Evolutionary conservation across 2,797 vertebrate species (phyloP).

Genomic region (Carapus acus): DNA sequence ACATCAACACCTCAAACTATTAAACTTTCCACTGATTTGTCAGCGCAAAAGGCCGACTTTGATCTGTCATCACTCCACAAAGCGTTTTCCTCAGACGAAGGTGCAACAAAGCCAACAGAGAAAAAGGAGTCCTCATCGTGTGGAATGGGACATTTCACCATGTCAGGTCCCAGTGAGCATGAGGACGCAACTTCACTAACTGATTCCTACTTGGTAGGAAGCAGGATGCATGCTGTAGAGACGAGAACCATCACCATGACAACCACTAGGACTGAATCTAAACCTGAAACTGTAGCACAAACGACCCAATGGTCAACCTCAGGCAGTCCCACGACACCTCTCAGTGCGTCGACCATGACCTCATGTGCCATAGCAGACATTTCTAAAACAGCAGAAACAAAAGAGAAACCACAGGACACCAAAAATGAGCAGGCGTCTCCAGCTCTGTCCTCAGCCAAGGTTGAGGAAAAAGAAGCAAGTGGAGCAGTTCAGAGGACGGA

Average conservation of each 20-base stretch:
- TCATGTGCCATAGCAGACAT: slow-evolving; percentile 45
- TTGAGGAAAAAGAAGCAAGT: slow-evolving; percentile 26
- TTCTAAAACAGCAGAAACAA: slow-evolving; percentile 43
- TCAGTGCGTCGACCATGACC: slow-evolving; percentile 43
- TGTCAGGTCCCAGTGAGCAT: slow-evolving; percentile 71
- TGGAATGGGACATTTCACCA: slow-evolving; percentile 62
- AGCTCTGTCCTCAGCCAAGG: slow-evolving; percentile 14
- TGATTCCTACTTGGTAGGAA: slow-evolving; percentile 35
- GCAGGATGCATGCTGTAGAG: slow-evolving; percentile 32
- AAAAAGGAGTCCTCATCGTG: slow-evolving; percentile 56
- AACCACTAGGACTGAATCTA: slow-evolving; percentile 34
- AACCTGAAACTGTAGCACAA: slow-evolving; percentile 51
- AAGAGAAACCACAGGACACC: slow-evolving; percentile 32
- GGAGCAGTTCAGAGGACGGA: slow-evolving; percentile 37
- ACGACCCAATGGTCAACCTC: slow-evolving; percentile 66
- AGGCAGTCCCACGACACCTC: slow-evolving; percentile 43
- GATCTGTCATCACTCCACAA: slow-evolving; percentile 74
- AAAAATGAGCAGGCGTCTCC: slow-evolving; percentile 26
- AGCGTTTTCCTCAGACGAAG: slow-evolving; percentile 60
- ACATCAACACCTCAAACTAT: slow-evolving; percentile 40
- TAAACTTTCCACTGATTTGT: slow-evolving; percentile 36
- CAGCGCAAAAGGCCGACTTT: slow-evolving; percentile 64
- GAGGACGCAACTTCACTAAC: slow-evolving; percentile 44
- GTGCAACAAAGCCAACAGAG: slow-evolving; percentile 55
- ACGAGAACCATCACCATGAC: slow-evolving; percentile 33